A percentile compares a stretch with the other conserved stretches of the same genome.
These are phyloP conservation scores for Lepidurus arcticus DNA, from an alignment of 1,140 invertebrate species.

Conservation along the genomic window DNA sequence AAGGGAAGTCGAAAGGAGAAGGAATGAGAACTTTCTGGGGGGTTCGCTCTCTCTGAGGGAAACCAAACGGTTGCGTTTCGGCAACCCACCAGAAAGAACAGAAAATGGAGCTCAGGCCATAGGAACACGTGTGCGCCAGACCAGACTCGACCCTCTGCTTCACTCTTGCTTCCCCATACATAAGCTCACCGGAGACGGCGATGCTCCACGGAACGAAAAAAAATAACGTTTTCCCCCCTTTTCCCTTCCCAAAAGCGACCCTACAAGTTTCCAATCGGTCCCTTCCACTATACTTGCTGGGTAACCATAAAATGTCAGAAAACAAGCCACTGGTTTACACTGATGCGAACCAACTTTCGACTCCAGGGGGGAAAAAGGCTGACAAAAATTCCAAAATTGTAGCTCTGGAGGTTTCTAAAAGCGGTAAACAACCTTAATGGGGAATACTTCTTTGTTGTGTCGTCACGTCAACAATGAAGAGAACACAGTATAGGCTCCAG, in stretches of 20 bases:
- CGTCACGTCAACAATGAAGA: no score
- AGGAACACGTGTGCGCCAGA: slow-evolving; percentile 5
- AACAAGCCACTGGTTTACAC: no score
- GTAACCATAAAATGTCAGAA: no score
- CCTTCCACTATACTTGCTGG: no score
- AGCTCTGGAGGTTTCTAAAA: no score
- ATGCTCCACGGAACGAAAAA: not conserved
- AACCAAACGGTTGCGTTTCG: not conserved
- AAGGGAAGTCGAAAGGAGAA: not conserved
- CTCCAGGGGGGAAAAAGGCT: no score
- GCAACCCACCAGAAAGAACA: not conserved
- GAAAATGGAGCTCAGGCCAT: not conserved
- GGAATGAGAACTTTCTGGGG: not conserved
- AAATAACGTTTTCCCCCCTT: not conserved
- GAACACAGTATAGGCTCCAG: no score
- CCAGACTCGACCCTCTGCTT: not conserved
- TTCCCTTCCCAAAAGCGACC: not conserved
- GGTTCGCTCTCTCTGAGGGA: not conserved
- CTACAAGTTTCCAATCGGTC: no score
- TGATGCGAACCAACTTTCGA: no score
- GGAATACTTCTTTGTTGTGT: no score
- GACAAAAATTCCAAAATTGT: no score
- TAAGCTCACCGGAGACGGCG: not conserved
- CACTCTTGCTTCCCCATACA: not conserved
- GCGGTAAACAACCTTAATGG: no score